Evolutionary conservation across 2,888 invertebrate species (phyloP).

Genomic region (Pseudolycoriella hygida): DNA sequence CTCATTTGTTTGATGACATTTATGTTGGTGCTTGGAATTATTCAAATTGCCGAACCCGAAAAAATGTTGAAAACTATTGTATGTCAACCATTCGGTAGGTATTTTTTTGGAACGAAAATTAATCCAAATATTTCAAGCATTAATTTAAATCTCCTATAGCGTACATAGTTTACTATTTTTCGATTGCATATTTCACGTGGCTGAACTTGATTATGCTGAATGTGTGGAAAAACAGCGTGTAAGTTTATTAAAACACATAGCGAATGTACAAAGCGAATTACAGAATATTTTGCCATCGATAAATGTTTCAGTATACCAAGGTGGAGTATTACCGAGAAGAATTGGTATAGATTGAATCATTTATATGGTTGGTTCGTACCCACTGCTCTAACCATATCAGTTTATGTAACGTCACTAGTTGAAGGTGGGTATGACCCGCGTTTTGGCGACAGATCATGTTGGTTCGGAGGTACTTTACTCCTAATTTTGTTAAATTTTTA

Average conservation of each 20-base stretch:
- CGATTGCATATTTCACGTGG: conserved; percentile 55
- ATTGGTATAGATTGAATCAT: conserved; percentile 24
- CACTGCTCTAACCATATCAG: conserved; percentile 22
- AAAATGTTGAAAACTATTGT: neutral
- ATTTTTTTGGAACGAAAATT: neutral
- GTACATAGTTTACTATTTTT: conserved; percentile 39
- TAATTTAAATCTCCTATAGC: conserved; percentile 23
- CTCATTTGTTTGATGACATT: conserved; percentile 8
- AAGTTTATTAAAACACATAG: conserved; percentile 31
- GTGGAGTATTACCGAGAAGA: conserved; percentile 13
- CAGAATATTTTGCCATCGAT: too few relatives aligned
- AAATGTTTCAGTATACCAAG: conserved; percentile 13
- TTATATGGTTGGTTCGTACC: conserved; percentile 31
- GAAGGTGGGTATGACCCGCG: conserved; percentile 29
- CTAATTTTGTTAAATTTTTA: neutral
- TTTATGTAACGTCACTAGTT: conserved; percentile 25
- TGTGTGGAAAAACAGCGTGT: conserved; percentile 46
- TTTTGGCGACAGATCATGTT: conserved; percentile 39
- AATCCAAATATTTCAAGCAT: neutral
- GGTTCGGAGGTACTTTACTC: conserved; percentile 39
- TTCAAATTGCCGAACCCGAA: conserved; percentile 5
- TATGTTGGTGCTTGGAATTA: conserved; percentile 7
- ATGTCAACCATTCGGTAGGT: neutral
- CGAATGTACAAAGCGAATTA: neutral
- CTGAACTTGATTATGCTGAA: conserved; percentile 49